A percentile compares a stretch with the other conserved stretches of the same genome.
These are phyloP conservation scores for Rotaria sp. DNA, from an alignment of 2,888 invertebrate species.

Conservation along the genomic window DNA sequence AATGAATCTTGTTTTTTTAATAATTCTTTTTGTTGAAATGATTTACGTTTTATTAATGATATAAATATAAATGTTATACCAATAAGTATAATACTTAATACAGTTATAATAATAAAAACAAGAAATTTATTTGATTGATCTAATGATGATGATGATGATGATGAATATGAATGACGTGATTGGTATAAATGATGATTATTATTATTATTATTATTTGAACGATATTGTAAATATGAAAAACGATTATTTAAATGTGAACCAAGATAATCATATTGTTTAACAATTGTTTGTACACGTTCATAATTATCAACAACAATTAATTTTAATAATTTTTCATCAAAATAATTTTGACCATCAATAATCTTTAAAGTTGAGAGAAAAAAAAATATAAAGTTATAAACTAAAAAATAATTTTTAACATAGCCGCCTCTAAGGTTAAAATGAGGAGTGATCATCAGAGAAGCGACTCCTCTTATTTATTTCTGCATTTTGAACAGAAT, in stretches of 20 bases:
- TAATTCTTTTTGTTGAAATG: not conserved
- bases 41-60: not conserved
- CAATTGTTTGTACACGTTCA: not conserved
- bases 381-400: no score
- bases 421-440: no score
- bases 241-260: slow-evolving; percentile 8
- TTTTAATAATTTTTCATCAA: slow-evolving; percentile 9
- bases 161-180: not conserved
- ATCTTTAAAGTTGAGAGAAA: not conserved
- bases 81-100: not conserved
- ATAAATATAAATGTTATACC: slow-evolving; percentile 16
- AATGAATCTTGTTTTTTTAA: not conserved
- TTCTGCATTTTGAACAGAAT: no score
- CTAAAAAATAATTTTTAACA: no score
- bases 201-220: not conserved
- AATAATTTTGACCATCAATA: not conserved
- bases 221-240: not conserved
- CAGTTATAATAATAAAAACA: no score
- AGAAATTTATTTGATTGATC: not conserved
- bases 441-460: no score
- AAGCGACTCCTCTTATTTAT: no score
- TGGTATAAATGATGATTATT: not conserved
- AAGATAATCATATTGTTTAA: slow-evolving; percentile 16
- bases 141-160: not conserved
- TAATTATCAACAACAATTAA: slow-evolving; percentile 4